Base-by-base conservation (phyloP, 1,140 invertebrate species). In the Bemisia tabaci region DNA sequence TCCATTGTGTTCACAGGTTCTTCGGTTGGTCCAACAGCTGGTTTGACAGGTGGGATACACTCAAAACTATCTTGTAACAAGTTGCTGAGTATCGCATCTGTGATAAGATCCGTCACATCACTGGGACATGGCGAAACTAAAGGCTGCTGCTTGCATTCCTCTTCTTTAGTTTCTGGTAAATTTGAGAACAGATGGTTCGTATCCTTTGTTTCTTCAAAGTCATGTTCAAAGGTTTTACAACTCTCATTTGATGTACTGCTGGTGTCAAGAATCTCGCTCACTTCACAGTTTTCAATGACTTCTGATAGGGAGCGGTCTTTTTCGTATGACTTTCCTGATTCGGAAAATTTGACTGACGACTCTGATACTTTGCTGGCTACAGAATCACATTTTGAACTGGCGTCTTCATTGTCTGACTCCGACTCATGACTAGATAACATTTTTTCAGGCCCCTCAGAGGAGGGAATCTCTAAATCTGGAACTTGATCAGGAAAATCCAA, bases 21-120 rank as follows among this genome's bases (percentile, higher is more conserved):
- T 60, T 60, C 2, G 22, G n/a, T 62, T 2, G 17, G 9, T 66
- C 26, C 9, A 2, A 22, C n/a, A 60, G 60, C 2, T 23, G 39
- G 22, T 60, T 25, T 59, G 11, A 60, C 23, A 26, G 26, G 21
- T 25, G 60, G 9, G 65, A 66, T 2, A 62, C 23, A 68, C 17
- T 12, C 12, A 23, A 68, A 68, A 60, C 26, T 66, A 26, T 69
- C 68, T 22, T 65, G 62, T 24, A 69, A 63, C 11, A 69, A 26
- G 60, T 26, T 25, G 11, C 26, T 22, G 12, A 69, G 27, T 9
- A 69, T 69, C 5, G 66, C 39, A 67, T 69, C 65, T 24, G 68
- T 69, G 11, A 69, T 65, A 23, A 22, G 60, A 24, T 68, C 67
- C 39, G 62, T 65, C 48, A 24, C 17, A 9, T 48, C 33, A 17